Evolutionary conservation across 2,113 vertebrate species (phyloP).

Genomic region (Ictalurus furcatus): DNA sequence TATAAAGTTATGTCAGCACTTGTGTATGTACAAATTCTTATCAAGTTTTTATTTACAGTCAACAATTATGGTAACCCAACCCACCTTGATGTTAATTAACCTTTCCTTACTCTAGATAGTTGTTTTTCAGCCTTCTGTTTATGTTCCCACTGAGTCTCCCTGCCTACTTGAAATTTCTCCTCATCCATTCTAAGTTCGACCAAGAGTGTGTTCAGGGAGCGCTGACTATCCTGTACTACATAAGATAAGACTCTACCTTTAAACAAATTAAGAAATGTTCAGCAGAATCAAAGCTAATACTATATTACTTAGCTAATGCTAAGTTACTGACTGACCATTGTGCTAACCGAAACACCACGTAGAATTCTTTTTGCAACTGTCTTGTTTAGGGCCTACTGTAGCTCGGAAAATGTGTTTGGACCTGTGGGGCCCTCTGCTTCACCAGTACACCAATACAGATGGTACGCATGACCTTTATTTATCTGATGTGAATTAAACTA

Average conservation of each 20-base stretch:
- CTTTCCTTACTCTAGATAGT: background rate
- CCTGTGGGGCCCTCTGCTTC: background rate
- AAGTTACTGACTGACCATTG: background rate
- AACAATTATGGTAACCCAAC: background rate
- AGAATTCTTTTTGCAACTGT: background rate
- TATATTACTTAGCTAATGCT: background rate
- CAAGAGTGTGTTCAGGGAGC: background rate
- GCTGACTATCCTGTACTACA: background rate
- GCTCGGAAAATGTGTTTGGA: background rate
- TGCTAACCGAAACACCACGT: background rate
- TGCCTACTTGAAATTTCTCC: background rate
- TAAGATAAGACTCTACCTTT: background rate
- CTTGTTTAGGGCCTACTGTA: background rate
- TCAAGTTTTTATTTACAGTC: background rate
- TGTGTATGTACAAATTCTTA: background rate
- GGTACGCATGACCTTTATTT: background rate
- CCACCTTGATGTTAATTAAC: background rate
- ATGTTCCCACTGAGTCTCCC: background rate
- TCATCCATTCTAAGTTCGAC: background rate
- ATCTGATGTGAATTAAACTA: background rate
- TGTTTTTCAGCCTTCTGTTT: background rate
- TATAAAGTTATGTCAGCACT: background rate
- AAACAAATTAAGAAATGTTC: conserved; percentile 8
- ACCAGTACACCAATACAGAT: background rate
- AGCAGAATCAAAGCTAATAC: conserved; percentile 11